A percentile compares a stretch with the other conserved stretches of the same genome.
phyloP scores from a whole-genome alignment of 2,888 invertebrate genomes.

The Coelinius sp. region DNA sequence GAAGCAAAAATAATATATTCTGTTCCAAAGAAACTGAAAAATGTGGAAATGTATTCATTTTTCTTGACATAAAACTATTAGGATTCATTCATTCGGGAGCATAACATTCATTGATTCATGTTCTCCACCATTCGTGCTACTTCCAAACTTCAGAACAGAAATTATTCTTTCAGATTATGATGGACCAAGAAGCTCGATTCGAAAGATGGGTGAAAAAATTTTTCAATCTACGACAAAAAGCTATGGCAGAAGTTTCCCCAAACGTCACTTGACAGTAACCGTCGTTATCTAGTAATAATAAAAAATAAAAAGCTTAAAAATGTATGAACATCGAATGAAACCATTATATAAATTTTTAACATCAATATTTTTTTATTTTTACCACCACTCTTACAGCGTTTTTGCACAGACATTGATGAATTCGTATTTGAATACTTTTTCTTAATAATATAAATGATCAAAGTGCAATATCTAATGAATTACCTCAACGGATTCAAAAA shows the following conservation, averaged over 20 bases:
- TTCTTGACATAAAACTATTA: too few relatives aligned
- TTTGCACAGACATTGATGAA: conserved; percentile 31
- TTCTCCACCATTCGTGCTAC: background rate
- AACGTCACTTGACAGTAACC: conserved; percentile 36
- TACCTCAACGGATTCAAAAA: background rate
- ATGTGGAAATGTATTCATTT: too few relatives aligned
- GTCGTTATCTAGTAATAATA: background rate
- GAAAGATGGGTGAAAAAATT: conserved; percentile 85
- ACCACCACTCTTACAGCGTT: conserved; percentile 31
- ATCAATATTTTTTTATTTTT: conserved; percentile 33
- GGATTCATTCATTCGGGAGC: too few relatives aligned
- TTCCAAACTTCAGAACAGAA: background rate
- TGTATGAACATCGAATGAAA: too few relatives aligned
- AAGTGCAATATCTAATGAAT: conserved; percentile 8
- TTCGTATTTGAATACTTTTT: conserved; percentile 22
- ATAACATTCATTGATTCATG: too few relatives aligned
- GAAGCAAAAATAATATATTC: too few relatives aligned
- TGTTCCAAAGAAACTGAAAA: too few relatives aligned
- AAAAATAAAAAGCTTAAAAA: background rate
- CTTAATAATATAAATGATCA: conserved; percentile 8
- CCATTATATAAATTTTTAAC: too few relatives aligned
- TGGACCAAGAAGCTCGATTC: conserved; percentile 78
- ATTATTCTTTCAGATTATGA: conserved; percentile 75
- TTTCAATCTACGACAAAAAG: conserved; percentile 77
- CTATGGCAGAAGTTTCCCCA: conserved; percentile 70